Evolutionary conservation across 2,888 invertebrate genomes (phyloP).

Genomic region (Drosophila picticornis): DNA sequence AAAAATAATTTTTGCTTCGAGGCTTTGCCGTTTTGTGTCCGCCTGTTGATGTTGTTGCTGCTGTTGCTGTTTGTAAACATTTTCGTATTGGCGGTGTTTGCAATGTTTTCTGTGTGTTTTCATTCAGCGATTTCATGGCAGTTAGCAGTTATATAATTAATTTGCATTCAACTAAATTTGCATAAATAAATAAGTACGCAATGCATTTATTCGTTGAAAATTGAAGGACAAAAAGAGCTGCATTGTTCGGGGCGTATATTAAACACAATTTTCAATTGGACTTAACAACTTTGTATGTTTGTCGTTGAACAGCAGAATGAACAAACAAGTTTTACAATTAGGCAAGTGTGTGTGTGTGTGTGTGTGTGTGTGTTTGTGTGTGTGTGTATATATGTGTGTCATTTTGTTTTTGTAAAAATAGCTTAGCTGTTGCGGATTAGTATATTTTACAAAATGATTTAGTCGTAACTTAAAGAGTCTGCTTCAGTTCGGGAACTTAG

Average conservation of each 20-base stretch:
- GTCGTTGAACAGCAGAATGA: conserved; percentile 39
- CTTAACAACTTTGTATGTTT: conserved; percentile 36
- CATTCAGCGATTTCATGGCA: conserved; percentile 59
- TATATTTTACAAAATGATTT: conserved; percentile 78
- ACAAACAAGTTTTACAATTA: conserved; percentile 47
- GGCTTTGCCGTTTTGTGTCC: conserved; percentile 56
- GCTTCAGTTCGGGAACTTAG: conserved; percentile 64
- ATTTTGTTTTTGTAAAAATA: conserved; percentile 31
- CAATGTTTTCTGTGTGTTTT: conserved; percentile 40
- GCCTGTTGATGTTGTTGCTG: conserved; percentile 31
- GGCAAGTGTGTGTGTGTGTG: conserved; percentile 13
- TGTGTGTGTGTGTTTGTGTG: too few relatives aligned
- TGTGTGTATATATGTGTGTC: background rate
- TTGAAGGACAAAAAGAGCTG: conserved; percentile 35
- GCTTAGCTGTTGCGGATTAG: conserved; percentile 54
- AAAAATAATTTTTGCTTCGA: conserved; percentile 78
- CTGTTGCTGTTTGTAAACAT: conserved; percentile 63
- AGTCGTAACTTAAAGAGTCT: conserved; percentile 59
- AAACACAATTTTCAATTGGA: conserved; percentile 31
- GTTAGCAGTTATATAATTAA: conserved; percentile 75
- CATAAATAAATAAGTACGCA: conserved; percentile 77
- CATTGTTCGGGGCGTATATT: conserved; percentile 37
- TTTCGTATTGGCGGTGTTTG: conserved; percentile 44
- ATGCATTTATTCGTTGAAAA: conserved; percentile 49
- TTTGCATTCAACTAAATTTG: conserved; percentile 80